Conservation (phyloP, 2,113 vertebrate genomes). For the Lepus americanus region DNA sequence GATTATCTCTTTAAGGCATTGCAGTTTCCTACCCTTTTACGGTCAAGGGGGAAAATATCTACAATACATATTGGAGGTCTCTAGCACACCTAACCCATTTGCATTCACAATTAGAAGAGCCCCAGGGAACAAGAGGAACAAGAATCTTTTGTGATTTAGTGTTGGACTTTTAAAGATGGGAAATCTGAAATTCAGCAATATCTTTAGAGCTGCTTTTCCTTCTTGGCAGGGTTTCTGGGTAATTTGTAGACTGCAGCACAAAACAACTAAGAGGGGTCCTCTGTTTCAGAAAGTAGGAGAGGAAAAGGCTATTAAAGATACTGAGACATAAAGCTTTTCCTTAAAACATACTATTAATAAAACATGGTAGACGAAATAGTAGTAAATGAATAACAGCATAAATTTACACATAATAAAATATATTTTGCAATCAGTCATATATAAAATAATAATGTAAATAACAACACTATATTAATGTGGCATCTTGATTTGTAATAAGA, state of each 20-base stretch:
- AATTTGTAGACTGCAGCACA: background rate
- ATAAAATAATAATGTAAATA: background rate
- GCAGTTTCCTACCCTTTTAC: background rate
- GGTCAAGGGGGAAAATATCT: background rate
- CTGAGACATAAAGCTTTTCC: background rate
- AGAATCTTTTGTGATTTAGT: background rate
- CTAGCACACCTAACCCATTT: background rate
- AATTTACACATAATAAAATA: background rate
- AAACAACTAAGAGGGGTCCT: background rate
- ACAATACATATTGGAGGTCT: background rate
- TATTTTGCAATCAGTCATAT: background rate
- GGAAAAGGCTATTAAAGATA: background rate
- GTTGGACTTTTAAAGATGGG: background rate
- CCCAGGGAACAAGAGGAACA: background rate
- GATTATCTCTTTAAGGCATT: background rate
- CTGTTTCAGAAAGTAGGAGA: background rate
- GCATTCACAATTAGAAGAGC: background rate
- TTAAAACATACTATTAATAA: background rate
- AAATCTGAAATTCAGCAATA: background rate
- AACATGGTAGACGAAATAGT: background rate
- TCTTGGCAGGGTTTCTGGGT: background rate
- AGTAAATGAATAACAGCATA: background rate
- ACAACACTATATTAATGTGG: background rate
- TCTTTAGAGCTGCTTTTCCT: background rate
- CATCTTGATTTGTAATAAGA: background rate